Base-by-base conservation (phyloP, 1,140 invertebrate species). In the Thaumatotibia leucotreta region DNA sequence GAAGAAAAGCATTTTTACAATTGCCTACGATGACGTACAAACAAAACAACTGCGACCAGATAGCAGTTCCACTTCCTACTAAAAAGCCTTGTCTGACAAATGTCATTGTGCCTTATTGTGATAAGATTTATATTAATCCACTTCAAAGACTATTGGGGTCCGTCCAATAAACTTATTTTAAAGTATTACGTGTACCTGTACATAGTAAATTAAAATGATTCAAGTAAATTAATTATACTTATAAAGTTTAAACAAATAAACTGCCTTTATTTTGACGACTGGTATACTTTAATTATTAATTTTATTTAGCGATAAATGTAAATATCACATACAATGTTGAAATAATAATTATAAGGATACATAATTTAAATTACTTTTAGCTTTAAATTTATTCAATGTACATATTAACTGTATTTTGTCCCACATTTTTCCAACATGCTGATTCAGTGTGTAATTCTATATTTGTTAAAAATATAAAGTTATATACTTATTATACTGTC, bases 1-100 rank as follows among this genome's bases (percentile, higher is more conserved):
- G 75, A 98, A 97, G 90, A 97, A 97, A 79, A 97, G 97, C 82
- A 94, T 98, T n/a, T 98, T 98, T 76, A 97, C 97, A 0, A 98
- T 98, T 72, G 96, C 97, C 1, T 98, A 98, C 78, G 96, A 96
- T 79, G 96, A 97, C 79, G 96, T 97, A 23, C 91, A 92, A 76
- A 92, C 89, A 11, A 92, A 91, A 78, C 89, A 91, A 77, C 66
- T 92, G 17, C 72, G 91, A 77, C 91, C 91, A 39, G 91, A 92
- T 61, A 91, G 90, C 74, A 92, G 91, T 78, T 91, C 91, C 20
- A 91, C 91, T 20, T 92, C 91, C 27, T 91, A 91, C 74, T 91
- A 76, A 86, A 65, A 58, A 31, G 61, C 58, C 58, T 64, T 67
- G 65, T 69, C 0, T n/a, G 11, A 31, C n/a, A 71, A 65, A 65